Conservation (phyloP, 2,888 invertebrate genomes). For the Acrobasis repandana region DNA sequence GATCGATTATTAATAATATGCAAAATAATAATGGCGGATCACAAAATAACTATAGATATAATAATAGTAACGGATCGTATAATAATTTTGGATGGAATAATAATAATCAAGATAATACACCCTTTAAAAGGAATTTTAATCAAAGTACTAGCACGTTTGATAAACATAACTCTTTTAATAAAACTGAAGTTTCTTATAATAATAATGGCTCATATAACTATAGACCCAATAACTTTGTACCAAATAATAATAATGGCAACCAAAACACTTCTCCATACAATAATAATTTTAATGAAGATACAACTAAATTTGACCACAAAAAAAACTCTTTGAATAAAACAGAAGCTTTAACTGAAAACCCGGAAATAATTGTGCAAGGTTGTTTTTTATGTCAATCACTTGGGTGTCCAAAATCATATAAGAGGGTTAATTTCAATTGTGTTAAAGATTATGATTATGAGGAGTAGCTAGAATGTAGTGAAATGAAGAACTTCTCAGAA, state of each 20-base stretch:
- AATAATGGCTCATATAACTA: neutral
- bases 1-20: neutral
- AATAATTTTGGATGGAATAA: no score
- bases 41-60: neutral
- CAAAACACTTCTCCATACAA: neutral
- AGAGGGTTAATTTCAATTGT: constrained; percentile 11
- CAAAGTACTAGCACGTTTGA: neutral
- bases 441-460: constrained; percentile 25
- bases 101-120: no score
- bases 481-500: neutral
- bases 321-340: neutral
- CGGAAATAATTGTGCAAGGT: constrained; percentile 19
- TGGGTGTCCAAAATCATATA: constrained; percentile 36
- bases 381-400: constrained; percentile 30
- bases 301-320: neutral
- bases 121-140: neutral
- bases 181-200: neutral
- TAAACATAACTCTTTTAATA: neutral
- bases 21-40: neutral
- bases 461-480: neutral
- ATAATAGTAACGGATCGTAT: neutral
- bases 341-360: neutral
- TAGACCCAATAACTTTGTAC: neutral
- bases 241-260: neutral
- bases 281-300: neutral